Percentiles rank a stretch among this genome's conserved stretches.
Evolutionary conservation across 2,797 vertebrate species (phyloP).

Genomic region (Phataginus tricuspis): DNA sequence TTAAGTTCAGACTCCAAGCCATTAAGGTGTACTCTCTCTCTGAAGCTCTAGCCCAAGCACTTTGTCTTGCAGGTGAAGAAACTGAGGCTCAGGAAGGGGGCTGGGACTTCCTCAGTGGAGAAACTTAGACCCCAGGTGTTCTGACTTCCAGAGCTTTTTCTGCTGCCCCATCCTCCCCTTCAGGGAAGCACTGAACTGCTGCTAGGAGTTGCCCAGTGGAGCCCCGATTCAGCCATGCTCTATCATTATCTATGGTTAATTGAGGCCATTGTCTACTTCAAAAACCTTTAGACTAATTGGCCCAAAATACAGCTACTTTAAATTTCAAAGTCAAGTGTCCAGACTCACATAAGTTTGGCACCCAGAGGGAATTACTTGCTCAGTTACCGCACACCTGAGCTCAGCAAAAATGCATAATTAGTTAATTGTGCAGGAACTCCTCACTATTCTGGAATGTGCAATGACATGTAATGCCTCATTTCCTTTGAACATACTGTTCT

Average conservation of each 20-base stretch:
- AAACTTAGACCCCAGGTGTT: background rate
- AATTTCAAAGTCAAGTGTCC: background rate
- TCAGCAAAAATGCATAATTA: constrained; percentile 33
- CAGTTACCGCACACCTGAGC: background rate
- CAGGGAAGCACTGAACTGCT: background rate
- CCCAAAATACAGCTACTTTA: background rate
- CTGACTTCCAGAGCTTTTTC: background rate
- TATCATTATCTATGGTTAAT: background rate
- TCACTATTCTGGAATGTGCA: background rate
- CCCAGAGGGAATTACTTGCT: constrained; percentile 28
- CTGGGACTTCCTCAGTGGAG: background rate
- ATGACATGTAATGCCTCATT: background rate
- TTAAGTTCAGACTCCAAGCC: background rate
- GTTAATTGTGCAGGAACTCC: background rate
- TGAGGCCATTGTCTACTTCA: background rate
- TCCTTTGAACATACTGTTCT: background rate
- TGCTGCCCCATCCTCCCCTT: background rate
- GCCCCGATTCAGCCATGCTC: background rate
- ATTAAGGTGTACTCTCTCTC: background rate
- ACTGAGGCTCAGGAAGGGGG: background rate
- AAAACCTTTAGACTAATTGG: background rate
- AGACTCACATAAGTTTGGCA: background rate
- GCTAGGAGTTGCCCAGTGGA: background rate
- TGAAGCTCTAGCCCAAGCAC: background rate
- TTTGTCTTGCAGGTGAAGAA: background rate